Base-by-base conservation (phyloP, 2,888 invertebrate species). In the Orchestes rusci region DNA sequence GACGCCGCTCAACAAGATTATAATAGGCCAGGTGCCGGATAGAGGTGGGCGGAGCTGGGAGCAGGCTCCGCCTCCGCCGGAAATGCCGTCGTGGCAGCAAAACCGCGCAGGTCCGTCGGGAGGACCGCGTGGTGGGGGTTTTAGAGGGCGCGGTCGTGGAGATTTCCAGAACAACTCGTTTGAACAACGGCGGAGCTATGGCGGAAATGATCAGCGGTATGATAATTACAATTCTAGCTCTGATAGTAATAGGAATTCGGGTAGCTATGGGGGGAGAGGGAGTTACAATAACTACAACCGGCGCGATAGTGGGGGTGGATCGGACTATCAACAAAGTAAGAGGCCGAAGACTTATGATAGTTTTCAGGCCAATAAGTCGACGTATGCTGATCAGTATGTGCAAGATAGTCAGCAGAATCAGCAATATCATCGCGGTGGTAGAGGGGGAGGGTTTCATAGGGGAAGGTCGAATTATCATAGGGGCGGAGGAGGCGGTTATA, bases 31-130 rank as follows among this genome's bases (percentile, higher is more conserved):
- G 68, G 86, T 95, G 0, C 95, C 95, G 0, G 97, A 97, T 67
- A 73, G 96, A 57, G 97, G 97, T 15, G 96, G 96, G 1, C 73
- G 96, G 38, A 86, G 95, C 0, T 79, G 82, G 56, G 96, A 96
- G 59, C 84, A 88, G 57, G 87, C 89, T 50, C 84, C 91, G 0
- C 96, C 96, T 0, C 92, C 94, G 0, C 94, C 94, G 0, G 96
- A 96, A 71, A 95, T 96, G 93, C 96, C 96, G 0, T 83, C 91
- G 0, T 96, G 95, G 90, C 82, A 84, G 60, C 87, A 90, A 59
- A 40, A 40, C 18, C 72, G 77, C 27, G 74, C 73, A 20, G 70
- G 74, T 7, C 60, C 63, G 20, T 66, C 54, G 43, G 58, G 62
- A 19, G 51, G 51, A n/a, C 57, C 57, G 2, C 54, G 51, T 37